A percentile compares a stretch with the other conserved stretches of the same genome.
These are phyloP conservation scores for Rynchops niger DNA, from an alignment of 2,113 vertebrate species.

Conservation along the genomic window DNA sequence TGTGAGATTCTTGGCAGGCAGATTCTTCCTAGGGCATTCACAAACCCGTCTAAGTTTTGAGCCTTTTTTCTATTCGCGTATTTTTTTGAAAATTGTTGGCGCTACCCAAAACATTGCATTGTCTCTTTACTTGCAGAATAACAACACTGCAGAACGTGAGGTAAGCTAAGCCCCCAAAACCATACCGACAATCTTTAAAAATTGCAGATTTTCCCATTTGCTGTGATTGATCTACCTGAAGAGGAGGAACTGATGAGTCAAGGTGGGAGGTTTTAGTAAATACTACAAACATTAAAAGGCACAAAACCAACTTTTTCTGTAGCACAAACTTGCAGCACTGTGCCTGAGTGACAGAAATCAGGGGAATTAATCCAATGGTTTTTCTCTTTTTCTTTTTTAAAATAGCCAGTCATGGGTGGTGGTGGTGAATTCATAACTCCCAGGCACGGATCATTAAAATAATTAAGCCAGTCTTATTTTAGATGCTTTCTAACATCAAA, in stretches of 20 bases:
- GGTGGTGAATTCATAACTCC: not conserved
- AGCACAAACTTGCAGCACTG: not conserved
- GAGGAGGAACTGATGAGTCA: not conserved
- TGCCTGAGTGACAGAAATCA: not conserved
- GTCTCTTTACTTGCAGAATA: not conserved
- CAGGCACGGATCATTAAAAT: not conserved
- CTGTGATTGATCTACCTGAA: not conserved
- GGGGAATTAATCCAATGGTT: not conserved
- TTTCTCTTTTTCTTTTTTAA: not conserved
- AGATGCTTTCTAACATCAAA: not conserved
- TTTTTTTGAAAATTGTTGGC: not conserved
- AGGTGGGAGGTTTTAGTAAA: not conserved
- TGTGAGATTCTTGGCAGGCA: not conserved
- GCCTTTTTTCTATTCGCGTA: not conserved
- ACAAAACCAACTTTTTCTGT: not conserved
- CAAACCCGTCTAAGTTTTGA: not conserved
- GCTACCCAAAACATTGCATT: not conserved
- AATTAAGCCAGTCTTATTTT: not conserved
- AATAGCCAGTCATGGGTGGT: not conserved
- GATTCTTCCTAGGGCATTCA: not conserved
- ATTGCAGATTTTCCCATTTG: not conserved
- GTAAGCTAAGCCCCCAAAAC: not conserved
- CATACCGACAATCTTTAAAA: not conserved
- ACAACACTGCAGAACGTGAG: not conserved
- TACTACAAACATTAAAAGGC: not conserved